Base-by-base conservation (phyloP, 2,888 invertebrate genomes). In the Euplagia quadripunctaria region DNA sequence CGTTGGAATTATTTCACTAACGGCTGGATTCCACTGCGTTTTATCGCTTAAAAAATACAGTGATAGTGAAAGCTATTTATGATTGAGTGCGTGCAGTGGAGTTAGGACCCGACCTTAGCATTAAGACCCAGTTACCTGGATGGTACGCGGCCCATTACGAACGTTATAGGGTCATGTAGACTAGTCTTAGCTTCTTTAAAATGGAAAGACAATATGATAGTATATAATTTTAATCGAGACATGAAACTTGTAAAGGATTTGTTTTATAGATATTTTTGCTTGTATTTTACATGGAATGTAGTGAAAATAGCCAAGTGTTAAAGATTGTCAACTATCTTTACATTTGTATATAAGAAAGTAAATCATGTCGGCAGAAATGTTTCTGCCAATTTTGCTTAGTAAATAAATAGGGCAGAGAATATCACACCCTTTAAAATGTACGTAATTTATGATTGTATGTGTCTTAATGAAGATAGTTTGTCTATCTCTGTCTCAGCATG, bases 401-500 rank as follows among this genome's bases (percentile, higher is more conserved):
- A 43, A 42, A 64, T 64, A 43, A 64, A 17, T 6, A 46, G 11
- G 31, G 17, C 52, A 55, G 14, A 68, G 52, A 42, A 68, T 55
- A 68, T 42, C 52, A 42, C 52, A 52, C 41, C 52, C 41, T 68
- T 41, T 46, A n/a, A 55, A 65, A 64, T 72, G 71, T 73, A 77
- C 70, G 73, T 64, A 58, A 75, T 77, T 51, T 75, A 77, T 73
- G 69, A 68, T 12, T 68, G 58, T 55, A 68, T 64, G 68, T 75
- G 70, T 78, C 71, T 74, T 80, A 75, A 55, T 49, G n/a, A 41
- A 73, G 73, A 75, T 68, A 74, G 68, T 63, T 73, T 14, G 20
- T 68, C 14, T 61, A 64, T 66, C n/a, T 67, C 66, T 68, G 73
- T 76, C 71, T 71, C 64, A 70, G 67, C 67, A 74, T 70, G 82